A percentile compares a stretch with the other conserved stretches of the same genome.
Conservation (phyloP, 2,888 invertebrate genomes). For the Maniola hyperantus region DNA sequence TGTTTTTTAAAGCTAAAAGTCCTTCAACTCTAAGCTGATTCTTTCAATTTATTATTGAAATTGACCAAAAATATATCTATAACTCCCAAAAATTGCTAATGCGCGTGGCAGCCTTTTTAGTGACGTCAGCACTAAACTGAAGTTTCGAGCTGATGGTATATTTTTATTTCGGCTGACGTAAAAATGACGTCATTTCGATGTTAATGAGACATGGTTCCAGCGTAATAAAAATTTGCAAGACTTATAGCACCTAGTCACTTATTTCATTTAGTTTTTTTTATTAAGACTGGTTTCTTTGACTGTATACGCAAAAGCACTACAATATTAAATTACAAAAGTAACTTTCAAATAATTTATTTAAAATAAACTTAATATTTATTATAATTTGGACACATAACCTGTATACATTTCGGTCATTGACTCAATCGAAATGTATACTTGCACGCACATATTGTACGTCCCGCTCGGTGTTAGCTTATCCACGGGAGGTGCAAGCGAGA, state of each 20-base stretch:
- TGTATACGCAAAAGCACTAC: not conserved
- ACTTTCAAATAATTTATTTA: not conserved
- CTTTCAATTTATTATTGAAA: not conserved
- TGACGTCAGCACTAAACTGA: too few species aligned
- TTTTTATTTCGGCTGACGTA: too few species aligned
- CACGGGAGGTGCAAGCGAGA: constrained; percentile 84
- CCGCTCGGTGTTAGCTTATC: constrained; percentile 74
- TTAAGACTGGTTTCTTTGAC: not conserved
- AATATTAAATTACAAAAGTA: not conserved
- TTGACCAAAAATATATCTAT: not conserved
- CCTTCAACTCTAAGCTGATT: too few species aligned
- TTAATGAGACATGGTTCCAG: too few species aligned
- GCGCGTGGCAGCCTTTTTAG: too few species aligned
- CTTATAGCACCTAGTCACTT: not conserved
- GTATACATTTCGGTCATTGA: constrained; percentile 15
- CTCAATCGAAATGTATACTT: constrained; percentile 27
- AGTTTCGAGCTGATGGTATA: too few species aligned
- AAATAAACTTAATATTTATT: not conserved
- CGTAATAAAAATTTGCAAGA: too few species aligned
- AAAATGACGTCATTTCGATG: too few species aligned
- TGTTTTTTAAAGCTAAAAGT: too few species aligned
- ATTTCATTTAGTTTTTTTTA: not conserved
- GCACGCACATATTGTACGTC: constrained; percentile 49
- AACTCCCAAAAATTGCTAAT: too few species aligned
- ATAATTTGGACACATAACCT: not conserved